Conservation (phyloP, 2,797 vertebrate species). For the Prunella strophiata region DNA sequence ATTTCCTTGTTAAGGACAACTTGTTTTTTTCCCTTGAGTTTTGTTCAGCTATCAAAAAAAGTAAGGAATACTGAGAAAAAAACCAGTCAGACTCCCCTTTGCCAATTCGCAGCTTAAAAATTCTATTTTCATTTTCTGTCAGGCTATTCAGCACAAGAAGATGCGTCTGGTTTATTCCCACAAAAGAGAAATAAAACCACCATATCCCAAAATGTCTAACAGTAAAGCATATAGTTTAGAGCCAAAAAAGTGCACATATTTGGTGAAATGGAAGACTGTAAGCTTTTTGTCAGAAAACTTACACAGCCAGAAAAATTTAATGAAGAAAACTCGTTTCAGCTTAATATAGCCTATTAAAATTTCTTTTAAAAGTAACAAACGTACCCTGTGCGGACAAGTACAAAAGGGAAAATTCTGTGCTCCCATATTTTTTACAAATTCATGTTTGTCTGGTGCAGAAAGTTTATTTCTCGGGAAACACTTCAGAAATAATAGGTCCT, state of each 20-base stretch:
- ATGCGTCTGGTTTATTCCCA: slow-evolving; percentile 20
- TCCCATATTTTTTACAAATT: neutral
- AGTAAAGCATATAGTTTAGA: slow-evolving; percentile 21
- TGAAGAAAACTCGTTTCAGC: neutral
- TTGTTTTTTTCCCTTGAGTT: neutral
- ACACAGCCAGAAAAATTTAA: neutral
- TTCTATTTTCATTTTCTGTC: neutral
- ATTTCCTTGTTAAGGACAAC: slow-evolving; percentile 53
- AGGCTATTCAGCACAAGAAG: neutral
- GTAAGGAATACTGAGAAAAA: neutral
- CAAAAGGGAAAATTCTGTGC: neutral
- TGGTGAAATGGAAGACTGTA: slow-evolving; percentile 14
- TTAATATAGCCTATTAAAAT: neutral
- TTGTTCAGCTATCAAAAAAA: neutral
- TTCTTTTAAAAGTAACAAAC: slow-evolving; percentile 4
- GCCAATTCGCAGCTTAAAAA: neutral
- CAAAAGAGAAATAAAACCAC: slow-evolving; percentile 40
- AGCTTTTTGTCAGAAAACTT: neutral
- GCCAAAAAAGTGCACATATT: neutral
- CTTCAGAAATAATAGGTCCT: neutral
- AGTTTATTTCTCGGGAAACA: neutral
- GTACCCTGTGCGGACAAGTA: neutral
- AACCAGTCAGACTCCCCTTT: neutral
- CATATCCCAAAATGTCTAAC: slow-evolving; percentile 25
- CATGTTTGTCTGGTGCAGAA: neutral